These are phyloP conservation scores for Himalopsyche tibetana DNA, from an alignment of 2,888 invertebrate genomes.

Conservation along the genomic window DNA sequence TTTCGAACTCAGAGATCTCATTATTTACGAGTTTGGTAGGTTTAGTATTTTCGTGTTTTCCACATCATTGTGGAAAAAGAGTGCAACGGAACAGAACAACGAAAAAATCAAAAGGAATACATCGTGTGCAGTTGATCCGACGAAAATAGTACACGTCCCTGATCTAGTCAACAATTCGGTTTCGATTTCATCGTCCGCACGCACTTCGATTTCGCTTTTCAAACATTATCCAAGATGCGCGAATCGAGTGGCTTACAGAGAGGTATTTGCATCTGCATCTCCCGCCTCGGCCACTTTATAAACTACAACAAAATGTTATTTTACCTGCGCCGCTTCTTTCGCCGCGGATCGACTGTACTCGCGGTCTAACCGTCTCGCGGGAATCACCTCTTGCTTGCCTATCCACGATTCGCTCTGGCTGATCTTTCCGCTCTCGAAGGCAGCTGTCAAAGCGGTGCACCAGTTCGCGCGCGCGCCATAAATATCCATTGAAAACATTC, in stretches of 20 bases:
- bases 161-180: constrained; percentile 24
- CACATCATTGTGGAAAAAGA: no score
- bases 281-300: background rate
- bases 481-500: background rate
- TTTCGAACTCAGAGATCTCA: no score
- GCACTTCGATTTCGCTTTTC: constrained; percentile 37
- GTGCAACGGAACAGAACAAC: no score
- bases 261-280: constrained; percentile 27
- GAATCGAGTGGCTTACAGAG: constrained; percentile 15
- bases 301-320: background rate
- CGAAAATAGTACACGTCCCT: background rate
- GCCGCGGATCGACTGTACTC: constrained; percentile 37
- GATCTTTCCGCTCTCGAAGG: constrained; percentile 31
- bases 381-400: constrained; percentile 27
- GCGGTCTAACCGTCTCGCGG: constrained; percentile 43
- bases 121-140: background rate
- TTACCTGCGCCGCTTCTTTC: constrained; percentile 27
- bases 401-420: background rate
- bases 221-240: constrained; percentile 38
- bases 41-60: no score
- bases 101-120: no score
- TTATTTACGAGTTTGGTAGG: no score
- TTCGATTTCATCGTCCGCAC: constrained; percentile 25
- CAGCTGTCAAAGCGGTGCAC: constrained; percentile 32
- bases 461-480: constrained; percentile 17